A percentile compares a stretch with the other conserved stretches of the same genome.
phyloP scores from a whole-genome alignment of 1,140 invertebrate genomes.

The Theocolax elegans region DNA sequence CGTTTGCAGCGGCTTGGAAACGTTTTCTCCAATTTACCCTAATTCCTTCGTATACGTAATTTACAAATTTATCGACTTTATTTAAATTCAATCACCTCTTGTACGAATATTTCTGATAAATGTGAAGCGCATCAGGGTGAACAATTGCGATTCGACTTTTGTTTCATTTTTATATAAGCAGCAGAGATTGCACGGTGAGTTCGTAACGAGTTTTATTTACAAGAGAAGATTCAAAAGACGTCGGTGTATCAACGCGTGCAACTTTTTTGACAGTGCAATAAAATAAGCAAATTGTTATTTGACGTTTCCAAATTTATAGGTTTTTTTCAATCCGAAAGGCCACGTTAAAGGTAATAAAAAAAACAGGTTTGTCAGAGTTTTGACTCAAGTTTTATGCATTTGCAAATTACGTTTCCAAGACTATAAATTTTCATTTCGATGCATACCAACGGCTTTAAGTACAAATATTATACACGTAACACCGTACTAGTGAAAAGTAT shows the following conservation, averaged over 20 bases:
- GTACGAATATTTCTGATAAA: no score
- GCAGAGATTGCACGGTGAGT: no score
- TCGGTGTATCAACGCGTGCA: neutral
- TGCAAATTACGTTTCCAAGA: constrained; percentile 8
- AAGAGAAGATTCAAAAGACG: neutral
- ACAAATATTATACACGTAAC: neutral
- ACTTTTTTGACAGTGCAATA: neutral
- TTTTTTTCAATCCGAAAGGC: neutral
- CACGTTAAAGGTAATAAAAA: constrained; percentile 18
- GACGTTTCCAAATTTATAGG: constrained; percentile 17
- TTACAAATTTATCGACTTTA: no score
- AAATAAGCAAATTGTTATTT: constrained; percentile 6
- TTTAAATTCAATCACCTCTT: no score
- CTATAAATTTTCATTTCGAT: constrained; percentile 14
- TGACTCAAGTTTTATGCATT: constrained; percentile 10
- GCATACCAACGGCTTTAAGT: neutral
- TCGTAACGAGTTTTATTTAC: no score
- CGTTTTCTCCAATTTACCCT: no score
- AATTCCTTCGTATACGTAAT: no score
- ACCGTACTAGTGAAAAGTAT: constrained; percentile 3
- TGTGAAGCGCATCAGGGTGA: no score
- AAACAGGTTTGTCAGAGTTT: constrained; percentile 20
- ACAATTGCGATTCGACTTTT: no score
- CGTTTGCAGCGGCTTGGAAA: neutral
- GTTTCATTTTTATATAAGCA: no score